These are phyloP conservation scores for Heterocephalus glaber DNA, from an alignment of 2,113 vertebrate species.

Conservation along the genomic window DNA sequence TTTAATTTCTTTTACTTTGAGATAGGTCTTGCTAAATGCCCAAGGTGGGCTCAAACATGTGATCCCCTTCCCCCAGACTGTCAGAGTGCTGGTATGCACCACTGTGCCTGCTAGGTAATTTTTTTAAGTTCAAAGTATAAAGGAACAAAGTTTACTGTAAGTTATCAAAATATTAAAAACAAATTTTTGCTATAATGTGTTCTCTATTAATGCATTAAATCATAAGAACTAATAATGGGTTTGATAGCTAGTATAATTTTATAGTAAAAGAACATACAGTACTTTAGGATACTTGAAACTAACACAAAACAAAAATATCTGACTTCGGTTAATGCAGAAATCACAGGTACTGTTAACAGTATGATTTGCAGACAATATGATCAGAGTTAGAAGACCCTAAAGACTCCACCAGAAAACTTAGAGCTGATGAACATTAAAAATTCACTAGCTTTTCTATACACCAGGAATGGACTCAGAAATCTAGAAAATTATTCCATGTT, in stretches of 20 bases:
- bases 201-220: slow-evolving; percentile 28
- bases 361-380: not conserved
- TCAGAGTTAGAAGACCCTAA: not conserved
- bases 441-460: not conserved
- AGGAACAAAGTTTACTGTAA: not conserved
- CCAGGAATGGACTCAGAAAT: not conserved
- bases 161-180: slow-evolving; percentile 10
- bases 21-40: not conserved
- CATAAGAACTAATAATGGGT: not conserved
- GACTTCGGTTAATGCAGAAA: not conserved
- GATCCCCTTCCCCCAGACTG: not conserved
- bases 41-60: not conserved
- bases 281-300: not conserved
- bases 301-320: slow-evolving; percentile 24
- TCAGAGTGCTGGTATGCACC: not conserved
- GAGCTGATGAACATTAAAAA: not conserved
- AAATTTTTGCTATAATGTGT: not conserved
- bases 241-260: not conserved
- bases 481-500: not conserved
- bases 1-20: not conserved
- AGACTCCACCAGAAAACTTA: not conserved
- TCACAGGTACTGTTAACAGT: not conserved
- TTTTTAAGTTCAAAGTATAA: not conserved
- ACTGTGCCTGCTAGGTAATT: not conserved
- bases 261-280: not conserved